Conservation (phyloP, 2,113 vertebrate genomes). For the Balaeniceps rex region DNA sequence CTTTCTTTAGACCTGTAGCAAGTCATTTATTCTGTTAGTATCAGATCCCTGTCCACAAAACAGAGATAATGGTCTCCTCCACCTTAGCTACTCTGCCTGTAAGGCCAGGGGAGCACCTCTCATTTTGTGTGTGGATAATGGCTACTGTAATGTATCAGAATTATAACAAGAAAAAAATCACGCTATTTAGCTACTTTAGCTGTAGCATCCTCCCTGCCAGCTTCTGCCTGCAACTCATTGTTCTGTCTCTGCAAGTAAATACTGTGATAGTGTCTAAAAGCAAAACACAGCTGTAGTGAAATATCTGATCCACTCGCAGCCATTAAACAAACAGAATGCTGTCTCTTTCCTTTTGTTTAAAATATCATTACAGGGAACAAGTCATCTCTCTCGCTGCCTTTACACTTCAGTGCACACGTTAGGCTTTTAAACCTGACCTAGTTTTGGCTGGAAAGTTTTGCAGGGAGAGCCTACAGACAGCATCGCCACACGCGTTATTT, state of each 20-base stretch:
- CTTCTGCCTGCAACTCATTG: neutral
- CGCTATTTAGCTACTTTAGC: neutral
- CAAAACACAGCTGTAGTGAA: slow-evolving; percentile 10
- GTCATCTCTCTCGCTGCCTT: neutral
- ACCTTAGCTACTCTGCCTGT: neutral
- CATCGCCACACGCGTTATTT: fast-evolving
- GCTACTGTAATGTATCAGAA: neutral
- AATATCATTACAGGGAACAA: slow-evolving; percentile 5
- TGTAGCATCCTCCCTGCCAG: neutral
- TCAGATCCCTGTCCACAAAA: neutral
- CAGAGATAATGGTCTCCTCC: neutral
- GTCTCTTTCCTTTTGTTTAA: slow-evolving; percentile 5
- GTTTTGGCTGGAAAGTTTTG: slow-evolving; percentile 2
- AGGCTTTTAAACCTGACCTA: slow-evolving; percentile 27
- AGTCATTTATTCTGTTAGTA: neutral
- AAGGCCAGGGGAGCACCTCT: neutral
- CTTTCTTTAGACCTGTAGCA: neutral
- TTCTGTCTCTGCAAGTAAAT: neutral
- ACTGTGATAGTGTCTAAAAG: neutral
- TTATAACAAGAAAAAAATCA: slow-evolving; percentile 4
- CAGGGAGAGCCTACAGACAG: neutral
- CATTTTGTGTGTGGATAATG: neutral
- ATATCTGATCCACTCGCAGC: neutral
- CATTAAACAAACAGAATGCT: slow-evolving; percentile 24
- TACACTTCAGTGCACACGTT: neutral